phyloP scores from a whole-genome alignment of 1,140 invertebrate genomes.

The Pseudomyrmex sp. region DNA sequence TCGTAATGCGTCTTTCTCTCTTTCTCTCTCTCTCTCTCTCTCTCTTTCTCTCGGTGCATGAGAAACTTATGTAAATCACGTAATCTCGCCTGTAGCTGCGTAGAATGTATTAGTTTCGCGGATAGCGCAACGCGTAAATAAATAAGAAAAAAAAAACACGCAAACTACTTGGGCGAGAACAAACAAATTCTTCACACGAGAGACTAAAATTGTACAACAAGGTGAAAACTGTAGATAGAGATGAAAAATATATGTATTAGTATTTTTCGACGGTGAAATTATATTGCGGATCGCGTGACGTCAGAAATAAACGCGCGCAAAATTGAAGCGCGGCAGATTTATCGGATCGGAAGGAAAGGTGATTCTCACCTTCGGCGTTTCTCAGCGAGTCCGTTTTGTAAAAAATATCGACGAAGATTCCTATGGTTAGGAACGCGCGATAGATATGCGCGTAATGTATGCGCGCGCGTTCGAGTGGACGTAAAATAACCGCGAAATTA shows the following conservation, averaged over 20 bases:
- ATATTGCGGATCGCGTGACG: background rate
- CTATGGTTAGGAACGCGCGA: conserved; percentile 20
- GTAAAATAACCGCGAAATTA: conserved; percentile 63
- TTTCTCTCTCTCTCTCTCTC: background rate
- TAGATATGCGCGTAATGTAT: conserved; percentile 23
- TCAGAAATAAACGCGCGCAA: background rate
- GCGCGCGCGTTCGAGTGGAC: conserved; percentile 22
- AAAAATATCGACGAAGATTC: background rate
- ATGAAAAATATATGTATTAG: no score
- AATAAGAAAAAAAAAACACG: background rate
- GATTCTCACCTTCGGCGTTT: background rate
- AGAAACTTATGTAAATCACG: conserved; percentile 32
- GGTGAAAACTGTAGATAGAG: no score
- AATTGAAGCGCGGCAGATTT: background rate
- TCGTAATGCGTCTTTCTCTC: conserved; percentile 16
- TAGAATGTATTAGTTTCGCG: background rate
- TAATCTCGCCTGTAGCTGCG: background rate
- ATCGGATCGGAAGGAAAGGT: background rate
- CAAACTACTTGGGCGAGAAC: no score
- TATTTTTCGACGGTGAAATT: no score
- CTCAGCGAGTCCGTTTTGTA: background rate
- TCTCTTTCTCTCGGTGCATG: background rate
- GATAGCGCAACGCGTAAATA: background rate
- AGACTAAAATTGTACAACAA: no score
- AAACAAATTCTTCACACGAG: no score